Evolutionary conservation across 2,113 vertebrate species (phyloP), one percentile per base, ranked within the genome.

Genomic region (Chloroceryle aenea): DNA sequence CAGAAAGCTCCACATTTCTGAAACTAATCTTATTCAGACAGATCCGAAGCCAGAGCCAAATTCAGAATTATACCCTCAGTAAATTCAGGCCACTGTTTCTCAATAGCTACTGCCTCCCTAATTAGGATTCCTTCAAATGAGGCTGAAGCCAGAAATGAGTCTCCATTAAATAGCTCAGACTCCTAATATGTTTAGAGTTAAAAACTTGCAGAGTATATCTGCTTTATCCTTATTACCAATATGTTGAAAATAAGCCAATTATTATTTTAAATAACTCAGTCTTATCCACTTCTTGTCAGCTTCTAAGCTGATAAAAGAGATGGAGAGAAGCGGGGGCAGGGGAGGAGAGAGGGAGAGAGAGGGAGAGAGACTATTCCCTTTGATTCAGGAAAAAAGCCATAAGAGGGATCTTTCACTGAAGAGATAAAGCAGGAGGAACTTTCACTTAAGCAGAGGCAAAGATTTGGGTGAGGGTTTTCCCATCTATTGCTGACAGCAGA

Each of bases 231-330:
- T 67, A 59, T 55, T 66, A 88, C 17, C 14, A 86, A 6, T 63
- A 85, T 29, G 52, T 77, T 93, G 78, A 95, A 95, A 94, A 94
- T 92, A 94, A 78, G 53, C 43, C 90, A 93, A 80, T 74, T 93
- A 81, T 77, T 59, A 84, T 90, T 90, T 90, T 71, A 86, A 95
- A 90, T 93, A 95, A 89, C 56, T 67, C 71, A 47, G 7, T 34
- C 52, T 90, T 86, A 80, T 34, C 76, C 38, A 67, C 26, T 26
- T 81, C 92, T 81, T 84, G 25, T 71, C 80, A 93, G 59, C 20
- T 92, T 89, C 72, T 67, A 55, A 77, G 38, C 50, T 66, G 32
- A 30, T 48, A 55, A 73, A 45, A 76, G 64, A 50, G 36, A 23
- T 20, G 13, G 21, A 79, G 34, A 34, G 29, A 40, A 52, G 19